Evolutionary conservation across 1,140 invertebrate species (phyloP).

Genomic region (Aphaenogaster ashmeadi): DNA sequence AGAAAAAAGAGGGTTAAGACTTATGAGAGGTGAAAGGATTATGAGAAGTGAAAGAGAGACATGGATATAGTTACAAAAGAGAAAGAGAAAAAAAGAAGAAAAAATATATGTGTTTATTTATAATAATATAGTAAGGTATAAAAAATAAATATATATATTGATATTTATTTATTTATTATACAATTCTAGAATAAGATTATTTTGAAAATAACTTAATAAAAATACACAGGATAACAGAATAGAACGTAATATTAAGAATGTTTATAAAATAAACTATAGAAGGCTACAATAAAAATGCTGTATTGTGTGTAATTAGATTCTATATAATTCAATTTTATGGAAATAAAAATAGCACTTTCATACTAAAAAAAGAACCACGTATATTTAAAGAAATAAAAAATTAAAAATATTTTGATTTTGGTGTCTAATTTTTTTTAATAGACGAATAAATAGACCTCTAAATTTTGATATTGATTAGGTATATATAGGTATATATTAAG

Average conservation of each 20-base stretch:
- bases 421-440: neutral
- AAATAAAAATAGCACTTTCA: neutral
- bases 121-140: neutral
- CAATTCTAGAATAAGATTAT: neutral
- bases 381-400: neutral
- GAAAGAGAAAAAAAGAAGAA: constrained; percentile 4
- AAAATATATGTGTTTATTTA: neutral
- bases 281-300: neutral
- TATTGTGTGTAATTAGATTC: neutral
- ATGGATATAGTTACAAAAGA: constrained; percentile 25
- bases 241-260: neutral
- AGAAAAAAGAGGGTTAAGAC: constrained; percentile 13
- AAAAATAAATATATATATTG: neutral
- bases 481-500: neutral
- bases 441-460: neutral
- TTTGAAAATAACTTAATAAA: neutral
- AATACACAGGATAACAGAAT: neutral
- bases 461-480: neutral
- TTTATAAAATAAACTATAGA: neutral
- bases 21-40: constrained; percentile 42
- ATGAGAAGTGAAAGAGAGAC: constrained; percentile 14
- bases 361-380: neutral
- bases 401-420: neutral
- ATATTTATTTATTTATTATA: neutral
- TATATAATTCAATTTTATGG: neutral